A percentile compares a stretch with the other conserved stretches of the same genome.
Conservation (phyloP, 2,797 vertebrate species). For the Oreortyx pictus region DNA sequence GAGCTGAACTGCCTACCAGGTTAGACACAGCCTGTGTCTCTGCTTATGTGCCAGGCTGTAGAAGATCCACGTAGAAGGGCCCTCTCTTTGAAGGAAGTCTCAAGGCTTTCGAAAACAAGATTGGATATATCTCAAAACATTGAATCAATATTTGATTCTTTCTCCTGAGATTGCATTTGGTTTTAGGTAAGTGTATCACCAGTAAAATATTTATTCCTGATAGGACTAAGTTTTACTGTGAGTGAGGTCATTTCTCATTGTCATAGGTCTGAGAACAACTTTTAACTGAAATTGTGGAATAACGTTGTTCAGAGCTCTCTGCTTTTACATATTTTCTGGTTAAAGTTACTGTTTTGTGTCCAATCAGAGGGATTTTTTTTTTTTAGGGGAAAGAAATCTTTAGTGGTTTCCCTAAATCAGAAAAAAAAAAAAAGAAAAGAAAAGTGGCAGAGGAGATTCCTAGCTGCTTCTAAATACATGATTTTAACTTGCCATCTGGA, state of each 20-base stretch:
- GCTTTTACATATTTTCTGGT: neutral
- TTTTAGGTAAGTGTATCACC: neutral
- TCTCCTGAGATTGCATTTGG: neutral
- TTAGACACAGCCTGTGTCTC: neutral
- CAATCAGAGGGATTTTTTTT: neutral
- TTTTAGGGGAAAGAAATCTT: neutral
- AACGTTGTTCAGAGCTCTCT: neutral
- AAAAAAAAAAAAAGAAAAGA: neutral
- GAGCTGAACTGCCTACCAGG: neutral
- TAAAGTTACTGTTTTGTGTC: neutral
- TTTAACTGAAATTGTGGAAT: neutral
- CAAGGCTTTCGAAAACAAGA: neutral
- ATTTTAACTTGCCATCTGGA: conserved; percentile 6
- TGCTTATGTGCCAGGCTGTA: neutral
- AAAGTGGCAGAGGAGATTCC: neutral
- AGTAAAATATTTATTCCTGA: neutral
- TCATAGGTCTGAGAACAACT: neutral
- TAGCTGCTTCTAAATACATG: neutral
- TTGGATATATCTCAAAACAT: neutral
- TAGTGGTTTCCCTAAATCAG: neutral
- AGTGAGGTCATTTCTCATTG: neutral
- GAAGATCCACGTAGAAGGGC: neutral
- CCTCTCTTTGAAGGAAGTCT: neutral
- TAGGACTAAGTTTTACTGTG: neutral
- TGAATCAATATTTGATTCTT: neutral